Base-by-base conservation (phyloP, 2,797 vertebrate genomes). In the Momotus momota region DNA sequence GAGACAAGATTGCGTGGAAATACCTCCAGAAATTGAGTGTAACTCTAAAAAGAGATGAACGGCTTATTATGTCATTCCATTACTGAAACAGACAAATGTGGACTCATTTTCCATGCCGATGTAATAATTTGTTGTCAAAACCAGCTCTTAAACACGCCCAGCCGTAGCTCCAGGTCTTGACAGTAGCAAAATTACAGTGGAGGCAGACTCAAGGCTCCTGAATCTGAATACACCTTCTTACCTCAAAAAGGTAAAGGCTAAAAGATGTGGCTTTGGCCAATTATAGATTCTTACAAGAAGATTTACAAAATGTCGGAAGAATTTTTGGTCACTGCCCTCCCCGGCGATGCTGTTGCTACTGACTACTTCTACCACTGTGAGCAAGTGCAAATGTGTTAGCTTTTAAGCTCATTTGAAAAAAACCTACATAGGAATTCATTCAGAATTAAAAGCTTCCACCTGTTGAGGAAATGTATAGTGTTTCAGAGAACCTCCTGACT, bases 71-170 rank as follows among this genome's bases (percentile, higher is more conserved):
- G 86, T 94, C 74, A 74, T 97, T 94, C 74, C 21, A 11, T 88
- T 91, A 93, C 77, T 93, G 90, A 92, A 86, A 60, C 11, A 97
- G 90, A 90, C 60, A 95, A 96, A 95, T 91, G 78, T 46, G 43
- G 64, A 25, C 49, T 84, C 48, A 62, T 95, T 96, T 96, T 87
- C 81, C 79, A 62, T 83, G 81, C 55, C 71, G 86, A 73, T 90
- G 66, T 77, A 94, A 90, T 91, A 86, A 85, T 96, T 92, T 94
- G 75, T 91, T 89, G 81, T 90, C 92, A 74, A 91, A 96, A 94
- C n/a, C 64, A 87, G 38, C 74, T 74, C 60, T 90, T 94, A 86
- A 92, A 80, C 51, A 57, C 61, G 88, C 67, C 13, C 58, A 88
- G 69, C 58, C 91, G 41, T 61, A 80, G 38, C 84, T 77, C 67